phyloP scores from a whole-genome alignment of 2,113 vertebrate genomes.

The Rhynchopsitta pachyrhyncha region DNA sequence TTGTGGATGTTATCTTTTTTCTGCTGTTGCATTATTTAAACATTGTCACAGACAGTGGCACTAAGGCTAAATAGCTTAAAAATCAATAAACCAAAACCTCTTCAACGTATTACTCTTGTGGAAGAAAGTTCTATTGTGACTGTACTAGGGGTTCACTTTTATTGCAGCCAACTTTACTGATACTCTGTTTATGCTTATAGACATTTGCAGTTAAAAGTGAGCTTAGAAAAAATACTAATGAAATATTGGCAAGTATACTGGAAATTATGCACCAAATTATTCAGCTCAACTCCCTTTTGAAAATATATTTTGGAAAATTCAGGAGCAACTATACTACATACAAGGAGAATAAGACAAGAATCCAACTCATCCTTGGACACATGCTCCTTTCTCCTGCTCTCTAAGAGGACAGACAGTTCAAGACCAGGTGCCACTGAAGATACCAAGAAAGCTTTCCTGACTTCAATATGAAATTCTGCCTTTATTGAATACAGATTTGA shows the following conservation, averaged over 20 bases:
- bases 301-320: background rate
- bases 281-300: fast-evolving
- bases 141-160: background rate
- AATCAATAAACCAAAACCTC: background rate
- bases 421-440: background rate
- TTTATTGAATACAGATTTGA: background rate
- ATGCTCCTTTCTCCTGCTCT: background rate
- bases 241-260: background rate
- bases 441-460: background rate
- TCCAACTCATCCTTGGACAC: background rate
- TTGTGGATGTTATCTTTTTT: background rate
- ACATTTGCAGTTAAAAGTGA: background rate
- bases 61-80: background rate
- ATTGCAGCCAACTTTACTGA: background rate
- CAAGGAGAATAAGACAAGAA: background rate
- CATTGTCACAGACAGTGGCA: background rate
- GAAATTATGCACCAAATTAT: background rate
- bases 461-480: background rate
- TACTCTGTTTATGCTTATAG: background rate
- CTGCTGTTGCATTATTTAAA: background rate
- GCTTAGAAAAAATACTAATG: background rate
- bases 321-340: background rate
- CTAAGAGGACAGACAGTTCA: background rate
- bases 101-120: background rate
- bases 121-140: background rate